Conservation (phyloP, 1,140 invertebrate species). For the Eriocheir sinensis region DNA sequence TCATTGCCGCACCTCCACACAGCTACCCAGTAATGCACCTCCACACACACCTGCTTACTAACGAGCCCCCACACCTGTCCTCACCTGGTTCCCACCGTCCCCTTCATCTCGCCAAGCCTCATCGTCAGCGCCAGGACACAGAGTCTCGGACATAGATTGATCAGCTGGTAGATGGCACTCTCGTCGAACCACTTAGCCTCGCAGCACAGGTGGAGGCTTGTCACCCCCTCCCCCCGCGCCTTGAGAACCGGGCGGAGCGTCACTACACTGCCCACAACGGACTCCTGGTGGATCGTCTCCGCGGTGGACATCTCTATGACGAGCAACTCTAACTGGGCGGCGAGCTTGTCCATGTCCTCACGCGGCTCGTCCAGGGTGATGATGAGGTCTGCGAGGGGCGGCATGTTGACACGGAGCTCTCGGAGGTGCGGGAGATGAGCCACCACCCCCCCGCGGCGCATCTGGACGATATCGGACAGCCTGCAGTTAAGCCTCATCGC, state of each 20-base stretch:
- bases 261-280: background rate
- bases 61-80: background rate
- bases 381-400: background rate
- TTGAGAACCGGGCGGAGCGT: slow-evolving; percentile 42
- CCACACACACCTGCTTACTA: too few species aligned
- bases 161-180: slow-evolving; percentile 51
- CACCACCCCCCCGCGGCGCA: background rate
- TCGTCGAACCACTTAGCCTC: slow-evolving; percentile 37
- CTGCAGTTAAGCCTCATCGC: slow-evolving; percentile 44
- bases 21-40: too few species aligned
- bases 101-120: slow-evolving; percentile 17
- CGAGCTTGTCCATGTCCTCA: slow-evolving; percentile 43
- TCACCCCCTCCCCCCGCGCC: slow-evolving; percentile 50
- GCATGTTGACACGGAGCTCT: slow-evolving; percentile 46
- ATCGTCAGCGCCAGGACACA: slow-evolving; percentile 53
- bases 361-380: background rate
- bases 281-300: background rate
- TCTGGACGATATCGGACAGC: slow-evolving; percentile 8
- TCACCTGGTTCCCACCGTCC: background rate
- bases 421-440: slow-evolving; percentile 16
- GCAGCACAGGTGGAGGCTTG: slow-evolving; percentile 62
- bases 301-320: too few species aligned
- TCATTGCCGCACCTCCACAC: too few species aligned
- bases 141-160: slow-evolving; percentile 67
- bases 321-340: slow-evolving; percentile 56